Evolutionary conservation across 53 echinoderm and acorn worm species (phyloP).

Genomic region (Patiria pectinifera): DNA sequence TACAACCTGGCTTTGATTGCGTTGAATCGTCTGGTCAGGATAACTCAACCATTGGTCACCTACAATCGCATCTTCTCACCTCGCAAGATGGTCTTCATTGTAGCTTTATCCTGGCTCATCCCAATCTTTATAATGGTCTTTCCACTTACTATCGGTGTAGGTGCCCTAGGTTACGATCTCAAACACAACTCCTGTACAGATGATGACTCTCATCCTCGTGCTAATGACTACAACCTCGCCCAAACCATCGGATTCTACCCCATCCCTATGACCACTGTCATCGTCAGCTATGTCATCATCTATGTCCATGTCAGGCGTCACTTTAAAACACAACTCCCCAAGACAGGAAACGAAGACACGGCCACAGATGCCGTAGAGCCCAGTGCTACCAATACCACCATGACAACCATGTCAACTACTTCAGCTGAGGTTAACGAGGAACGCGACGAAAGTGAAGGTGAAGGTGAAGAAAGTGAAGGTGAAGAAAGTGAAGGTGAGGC

Average conservation of each 20-base stretch:
- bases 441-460: not conserved
- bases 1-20: too few relatives aligned
- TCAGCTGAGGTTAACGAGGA: not conserved
- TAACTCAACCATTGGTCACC: not conserved
- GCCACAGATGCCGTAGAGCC: not conserved
- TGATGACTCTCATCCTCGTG: too few relatives aligned
- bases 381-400: not conserved
- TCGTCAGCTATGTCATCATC: too few relatives aligned
- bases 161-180: constrained; percentile 36
- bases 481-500: too few relatives aligned
- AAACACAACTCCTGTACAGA: constrained; percentile 5
- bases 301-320: too few relatives aligned
- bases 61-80: not conserved
- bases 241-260: too few relatives aligned
- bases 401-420: not conserved
- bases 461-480: too few relatives aligned
- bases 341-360: not conserved
- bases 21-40: not conserved
- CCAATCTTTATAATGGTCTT: too few relatives aligned
- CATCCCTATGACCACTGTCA: too few relatives aligned
- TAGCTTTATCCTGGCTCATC: too few relatives aligned
- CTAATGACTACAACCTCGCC: too few relatives aligned
- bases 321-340: not conserved
- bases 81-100: too few relatives aligned
- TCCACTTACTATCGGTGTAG: constrained; percentile 1